Percentiles rank a stretch among this genome's conserved stretches.
These are phyloP conservation scores for Ramazzottius varieornatus DNA, from an alignment of 2,888 invertebrate genomes.

Conservation along the genomic window DNA sequence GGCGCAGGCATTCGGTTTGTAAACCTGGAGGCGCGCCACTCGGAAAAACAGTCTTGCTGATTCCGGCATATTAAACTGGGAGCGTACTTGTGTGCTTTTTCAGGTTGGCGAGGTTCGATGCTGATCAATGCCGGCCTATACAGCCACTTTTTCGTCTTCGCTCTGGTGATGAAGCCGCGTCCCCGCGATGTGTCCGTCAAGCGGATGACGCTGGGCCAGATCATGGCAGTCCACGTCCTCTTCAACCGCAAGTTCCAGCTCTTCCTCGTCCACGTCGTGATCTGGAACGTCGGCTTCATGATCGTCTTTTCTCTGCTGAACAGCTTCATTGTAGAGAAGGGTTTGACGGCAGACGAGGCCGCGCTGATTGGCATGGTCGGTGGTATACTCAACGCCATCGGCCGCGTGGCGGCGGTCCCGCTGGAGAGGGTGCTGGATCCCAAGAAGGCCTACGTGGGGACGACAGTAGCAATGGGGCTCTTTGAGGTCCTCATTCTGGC, in stretches of 20 bases:
- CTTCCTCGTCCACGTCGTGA: background rate
- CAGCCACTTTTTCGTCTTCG: background rate
- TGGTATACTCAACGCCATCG: background rate
- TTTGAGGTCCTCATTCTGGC: background rate
- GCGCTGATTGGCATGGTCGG: background rate
- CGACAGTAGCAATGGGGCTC: background rate
- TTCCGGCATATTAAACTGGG: too few relatives aligned
- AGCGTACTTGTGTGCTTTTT: too few relatives aligned
- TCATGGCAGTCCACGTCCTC: background rate
- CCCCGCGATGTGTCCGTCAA: background rate
- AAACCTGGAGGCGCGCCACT: too few relatives aligned
- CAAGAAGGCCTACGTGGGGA: background rate
- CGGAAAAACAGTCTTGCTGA: too few relatives aligned
- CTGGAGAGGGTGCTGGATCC: background rate
- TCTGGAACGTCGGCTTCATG: conserved; percentile 1
- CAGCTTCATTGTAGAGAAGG: background rate
- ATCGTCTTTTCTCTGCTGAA: background rate
- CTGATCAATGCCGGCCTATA: background rate
- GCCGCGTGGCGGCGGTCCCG: background rate
- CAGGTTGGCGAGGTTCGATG: background rate
- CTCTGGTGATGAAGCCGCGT: background rate
- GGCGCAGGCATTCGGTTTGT: too few relatives aligned
- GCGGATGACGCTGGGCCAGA: background rate
- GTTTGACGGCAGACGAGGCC: background rate
- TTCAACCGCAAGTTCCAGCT: background rate